Base-by-base conservation (phyloP, 2,113 vertebrate species). In the Rhadina sibilatrix region DNA sequence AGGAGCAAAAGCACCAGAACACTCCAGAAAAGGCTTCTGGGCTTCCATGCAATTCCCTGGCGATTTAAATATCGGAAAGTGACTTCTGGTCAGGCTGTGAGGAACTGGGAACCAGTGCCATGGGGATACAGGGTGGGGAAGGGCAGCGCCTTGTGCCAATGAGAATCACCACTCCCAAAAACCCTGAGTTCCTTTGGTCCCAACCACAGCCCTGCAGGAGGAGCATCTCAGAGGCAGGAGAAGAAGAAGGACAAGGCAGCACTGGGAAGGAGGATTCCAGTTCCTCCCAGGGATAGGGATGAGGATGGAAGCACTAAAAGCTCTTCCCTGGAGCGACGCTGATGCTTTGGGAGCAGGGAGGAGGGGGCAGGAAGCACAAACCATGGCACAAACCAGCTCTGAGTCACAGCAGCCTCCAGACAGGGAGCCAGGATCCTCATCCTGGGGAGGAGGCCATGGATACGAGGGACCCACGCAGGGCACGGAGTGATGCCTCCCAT, bases 401-500 rank as follows among this genome's bases (percentile, higher is more conserved):
- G 50, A 82, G 65, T 38, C 82, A 61, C 65, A 5, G 52, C 82
- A 78, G 65, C 85, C 78, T 65, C 74, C 75, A 57, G 82, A 47
- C 85, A 37, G 5, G 0, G 8, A 80, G 57, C 15, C 77, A 17
- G 68, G 38, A 66, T 61, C 20, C 56, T 37, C 1, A 35, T 8
- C 35, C 72, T 10, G 7, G 3, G 40, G 46, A 15, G 9, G 54
- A 77, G 53, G 2, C 44, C 23, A 0, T 0, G 33, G 40, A 9
- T 5, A 27, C 0, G 1, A 40, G 25, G 38, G n/a, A 53, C 47
- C 52, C 8, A 22, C 1, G 6, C 49, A 14, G 4, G 10, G 69
- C 22, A 1, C 5, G 1, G 64, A 23, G 69, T 1, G 0, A 27
- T 8, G 56, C 52, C 44, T 46, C 38, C 60, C 18, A 2, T 0